A percentile compares a stretch with the other conserved stretches of the same genome.
phyloP scores from a whole-genome alignment of 2,113 vertebrate genomes.

The Trachemys scripta region DNA sequence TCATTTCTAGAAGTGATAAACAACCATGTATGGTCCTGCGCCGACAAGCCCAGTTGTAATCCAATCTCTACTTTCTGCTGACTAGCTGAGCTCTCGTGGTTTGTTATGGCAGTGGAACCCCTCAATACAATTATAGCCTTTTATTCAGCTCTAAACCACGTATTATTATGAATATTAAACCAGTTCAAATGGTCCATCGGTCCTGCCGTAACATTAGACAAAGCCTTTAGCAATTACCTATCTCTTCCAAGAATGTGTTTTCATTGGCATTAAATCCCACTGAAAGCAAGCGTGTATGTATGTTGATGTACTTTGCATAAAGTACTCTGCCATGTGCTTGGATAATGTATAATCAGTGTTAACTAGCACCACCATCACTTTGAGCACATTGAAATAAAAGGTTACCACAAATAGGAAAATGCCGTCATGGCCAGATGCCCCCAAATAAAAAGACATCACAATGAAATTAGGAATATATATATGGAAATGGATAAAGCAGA shows the following conservation, averaged over 20 bases:
- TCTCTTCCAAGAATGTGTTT: slow-evolving; percentile 78
- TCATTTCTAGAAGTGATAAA: slow-evolving; percentile 52
- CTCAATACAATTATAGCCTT: slow-evolving; percentile 83
- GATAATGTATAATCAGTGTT: slow-evolving; percentile 24
- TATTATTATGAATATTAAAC: slow-evolving; percentile 78
- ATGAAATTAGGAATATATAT: not conserved
- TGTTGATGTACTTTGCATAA: not conserved
- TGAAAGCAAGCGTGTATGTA: slow-evolving; percentile 26
- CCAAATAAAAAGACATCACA: not conserved
- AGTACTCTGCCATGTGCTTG: not conserved
- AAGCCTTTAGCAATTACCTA: slow-evolving; percentile 76
- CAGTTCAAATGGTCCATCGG: slow-evolving; percentile 63
- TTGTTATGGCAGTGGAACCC: slow-evolving; percentile 83
- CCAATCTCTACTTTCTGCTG: slow-evolving; percentile 76
- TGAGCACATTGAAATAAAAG: slow-evolving; percentile 16
- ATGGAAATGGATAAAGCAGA: not conserved
- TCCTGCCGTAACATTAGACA: slow-evolving; percentile 69
- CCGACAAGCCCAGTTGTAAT: slow-evolving; percentile 68
- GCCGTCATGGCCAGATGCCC: not conserved
- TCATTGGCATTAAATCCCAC: slow-evolving; percentile 22
- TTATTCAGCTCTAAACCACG: slow-evolving; percentile 76
- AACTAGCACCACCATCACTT: not conserved
- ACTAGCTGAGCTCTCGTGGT: slow-evolving; percentile 75
- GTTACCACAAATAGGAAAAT: not conserved
- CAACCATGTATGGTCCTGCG: slow-evolving; percentile 40